A percentile compares a stretch with the other conserved stretches of the same genome.
Conservation (phyloP, 2,888 invertebrate species). For the Agonopterix subpropinquella region DNA sequence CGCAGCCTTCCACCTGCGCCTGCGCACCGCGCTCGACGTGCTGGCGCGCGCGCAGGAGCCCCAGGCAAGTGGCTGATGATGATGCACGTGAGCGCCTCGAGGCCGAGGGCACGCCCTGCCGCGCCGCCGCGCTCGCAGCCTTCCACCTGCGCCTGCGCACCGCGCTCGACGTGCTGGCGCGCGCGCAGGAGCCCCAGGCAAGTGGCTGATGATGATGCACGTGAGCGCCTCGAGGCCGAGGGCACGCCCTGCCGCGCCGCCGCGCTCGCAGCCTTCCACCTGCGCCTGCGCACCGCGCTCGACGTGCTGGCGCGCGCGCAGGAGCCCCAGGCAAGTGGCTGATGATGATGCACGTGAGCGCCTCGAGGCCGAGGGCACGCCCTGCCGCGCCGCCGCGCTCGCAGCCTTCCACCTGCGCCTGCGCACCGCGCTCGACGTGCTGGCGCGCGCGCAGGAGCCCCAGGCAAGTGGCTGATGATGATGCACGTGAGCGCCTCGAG, state of each 20-base stretch:
- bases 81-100: too few relatives aligned
- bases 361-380: too few relatives aligned
- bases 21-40: constrained; percentile 90
- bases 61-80: constrained; percentile 2
- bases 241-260: too few relatives aligned
- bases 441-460: too few relatives aligned
- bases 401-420: constrained; percentile 92
- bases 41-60: constrained; percentile 80
- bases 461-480: not conserved
- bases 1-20: constrained; percentile 89
- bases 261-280: too few relatives aligned
- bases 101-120: too few relatives aligned
- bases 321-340: constrained; percentile 24
- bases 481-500: too few relatives aligned
- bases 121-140: too few relatives aligned
- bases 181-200: constrained; percentile 65
- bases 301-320: constrained; percentile 86
- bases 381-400: too few relatives aligned
- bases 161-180: constrained; percentile 90
- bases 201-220: too few relatives aligned
- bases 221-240: too few relatives aligned
- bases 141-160: constrained; percentile 89
- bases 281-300: constrained; percentile 88
- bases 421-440: constrained; percentile 86
- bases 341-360: constrained; percentile 12